Evolutionary conservation across 1,140 invertebrate species (phyloP).

Genomic region (Magallana gigas): DNA sequence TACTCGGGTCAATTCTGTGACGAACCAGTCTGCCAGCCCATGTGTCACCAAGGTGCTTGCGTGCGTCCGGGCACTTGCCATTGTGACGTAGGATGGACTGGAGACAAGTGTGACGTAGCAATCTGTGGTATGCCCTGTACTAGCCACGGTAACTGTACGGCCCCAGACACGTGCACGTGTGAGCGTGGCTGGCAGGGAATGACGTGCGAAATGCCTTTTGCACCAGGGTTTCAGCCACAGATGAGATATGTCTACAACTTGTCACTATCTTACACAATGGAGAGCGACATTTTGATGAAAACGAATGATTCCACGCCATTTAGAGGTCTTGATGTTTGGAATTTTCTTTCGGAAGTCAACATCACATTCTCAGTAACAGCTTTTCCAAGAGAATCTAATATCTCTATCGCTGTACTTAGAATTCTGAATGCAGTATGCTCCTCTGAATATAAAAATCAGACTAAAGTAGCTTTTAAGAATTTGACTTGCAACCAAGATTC

Average conservation of each 20-base stretch:
- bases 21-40: not conserved
- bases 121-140: conserved; percentile 13
- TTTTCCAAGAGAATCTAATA: not conserved
- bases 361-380: conserved; percentile 5
- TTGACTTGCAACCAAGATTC: not conserved
- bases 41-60: conserved; percentile 16
- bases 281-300: conserved; percentile 17
- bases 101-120: not conserved
- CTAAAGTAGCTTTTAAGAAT: not conserved
- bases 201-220: conserved; percentile 36
- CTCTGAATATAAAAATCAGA: not conserved
- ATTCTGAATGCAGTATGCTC: not conserved
- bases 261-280: conserved; percentile 1
- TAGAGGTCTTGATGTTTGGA: not conserved
- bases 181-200: conserved; percentile 29
- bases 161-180: conserved; percentile 12
- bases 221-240: not conserved
- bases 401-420: not conserved
- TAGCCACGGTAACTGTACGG: conserved; percentile 11
- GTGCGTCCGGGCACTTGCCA: not conserved
- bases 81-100: conserved; percentile 22
- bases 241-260: conserved; percentile 20
- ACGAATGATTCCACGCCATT: not conserved
- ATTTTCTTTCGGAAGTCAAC: conserved; percentile 5
- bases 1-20: conserved; percentile 28